Evolutionary conservation across 2,797 vertebrate species (phyloP), one percentile per base, ranked within the genome.

Genomic region (Phyllotis vaccarum): DNA sequence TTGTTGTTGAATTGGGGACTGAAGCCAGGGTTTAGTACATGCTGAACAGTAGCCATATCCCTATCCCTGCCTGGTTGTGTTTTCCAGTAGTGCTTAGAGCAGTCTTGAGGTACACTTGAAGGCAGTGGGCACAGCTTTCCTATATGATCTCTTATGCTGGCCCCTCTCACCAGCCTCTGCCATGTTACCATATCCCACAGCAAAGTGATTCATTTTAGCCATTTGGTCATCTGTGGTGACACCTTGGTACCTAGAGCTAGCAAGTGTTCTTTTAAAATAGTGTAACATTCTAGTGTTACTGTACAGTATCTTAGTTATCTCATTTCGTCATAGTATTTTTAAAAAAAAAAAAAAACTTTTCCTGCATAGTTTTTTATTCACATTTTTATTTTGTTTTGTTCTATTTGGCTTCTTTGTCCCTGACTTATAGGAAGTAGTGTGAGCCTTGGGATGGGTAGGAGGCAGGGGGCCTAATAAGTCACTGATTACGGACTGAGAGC

Each of bases 141-240:
- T 27, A 9, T 4, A 6, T 54, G 37, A 72, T 40, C 37, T 72
- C 9, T 13, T 21, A 72, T 72, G 21, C 21, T 72, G 1, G 10
- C 52, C 17, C 9, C 5, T 9, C 40, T 52, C 1, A 2, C 29
- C 72, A n/a, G 70, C 24, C 7, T 19, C 22, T 14, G 21, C 2
- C 60, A 6, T 52, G 9, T 1, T 27, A 56, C 8, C 2, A 79
- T 27, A 72, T 86, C 43, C 31, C 56, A 54, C 34, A 24, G 4
- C 37, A 46, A 68, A 70, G 17, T 0, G n/a, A 6, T 46, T 34
- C 31, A 9, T 70, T 40, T 17, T 4, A 37, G 62, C 17, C 34
- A 4, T 9, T 27, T 49, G 9, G 46, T 24, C 34, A 10, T 10
- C 11, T 54, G 0, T 10, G 0, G 3, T 8, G 24, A 10, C 16